These are phyloP conservation scores for Linnaemya tessellans DNA, from an alignment of 2,888 invertebrate genomes.

Conservation along the genomic window DNA sequence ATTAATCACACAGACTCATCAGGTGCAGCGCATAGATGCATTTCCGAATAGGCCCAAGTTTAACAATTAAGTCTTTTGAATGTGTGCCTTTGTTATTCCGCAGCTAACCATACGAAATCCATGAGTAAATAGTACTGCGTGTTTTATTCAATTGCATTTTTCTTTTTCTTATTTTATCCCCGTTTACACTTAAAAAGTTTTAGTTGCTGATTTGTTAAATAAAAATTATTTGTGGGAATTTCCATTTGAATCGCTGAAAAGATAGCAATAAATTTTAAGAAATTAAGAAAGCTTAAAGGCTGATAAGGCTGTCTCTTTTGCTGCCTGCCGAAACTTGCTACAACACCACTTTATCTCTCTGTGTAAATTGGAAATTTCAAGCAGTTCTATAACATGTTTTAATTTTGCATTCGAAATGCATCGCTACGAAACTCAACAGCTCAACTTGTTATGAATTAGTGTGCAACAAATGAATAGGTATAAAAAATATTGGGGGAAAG, in stretches of 20 bases:
- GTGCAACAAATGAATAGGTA: slow-evolving; percentile 20
- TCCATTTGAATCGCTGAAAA: no score
- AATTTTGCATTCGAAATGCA: slow-evolving; percentile 50
- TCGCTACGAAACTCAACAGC: slow-evolving; percentile 37
- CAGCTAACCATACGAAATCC: not conserved
- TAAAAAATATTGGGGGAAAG: not conserved
- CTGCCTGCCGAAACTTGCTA: no score
- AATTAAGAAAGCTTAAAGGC: no score
- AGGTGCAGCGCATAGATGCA: no score
- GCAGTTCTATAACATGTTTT: slow-evolving; percentile 5
- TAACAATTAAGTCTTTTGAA: not conserved
- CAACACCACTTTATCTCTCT: not conserved
- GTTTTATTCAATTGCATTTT: slow-evolving; percentile 8
- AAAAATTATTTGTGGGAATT: no score
- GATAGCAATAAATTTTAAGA: no score
- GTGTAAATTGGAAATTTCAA: not conserved
- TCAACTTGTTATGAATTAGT: slow-evolving; percentile 30
- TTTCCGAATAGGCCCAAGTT: no score
- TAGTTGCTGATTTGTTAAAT: not conserved
- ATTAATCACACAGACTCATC: no score
- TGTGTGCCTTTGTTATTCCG: not conserved
- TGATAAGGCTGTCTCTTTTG: no score
- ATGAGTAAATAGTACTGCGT: not conserved
- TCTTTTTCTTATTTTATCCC: not conserved
- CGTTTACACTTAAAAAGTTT: not conserved